Evolutionary conservation across 2,888 invertebrate genomes (phyloP).

Genomic region (Agonopterix alstromeriana): DNA sequence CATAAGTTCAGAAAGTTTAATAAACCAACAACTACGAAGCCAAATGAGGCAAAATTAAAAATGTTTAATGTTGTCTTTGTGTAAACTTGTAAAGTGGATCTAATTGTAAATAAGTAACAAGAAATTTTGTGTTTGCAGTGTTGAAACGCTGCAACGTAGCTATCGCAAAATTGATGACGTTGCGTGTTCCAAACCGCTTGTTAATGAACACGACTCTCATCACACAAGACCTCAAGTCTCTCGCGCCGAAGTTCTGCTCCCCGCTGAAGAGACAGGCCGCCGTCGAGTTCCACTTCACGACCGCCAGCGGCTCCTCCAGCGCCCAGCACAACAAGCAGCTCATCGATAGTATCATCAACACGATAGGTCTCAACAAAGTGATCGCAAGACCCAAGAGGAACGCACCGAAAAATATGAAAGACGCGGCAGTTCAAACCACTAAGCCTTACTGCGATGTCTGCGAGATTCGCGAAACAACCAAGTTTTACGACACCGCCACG

Average conservation of each 20-base stretch:
- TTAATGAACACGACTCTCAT: slow-evolving; percentile 33
- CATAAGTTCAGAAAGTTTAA: no score
- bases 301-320: slow-evolving; percentile 24
- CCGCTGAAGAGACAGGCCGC: slow-evolving; percentile 57
- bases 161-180: slow-evolving; percentile 38
- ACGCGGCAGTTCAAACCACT: slow-evolving; percentile 56
- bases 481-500: slow-evolving; percentile 29
- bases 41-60: no score
- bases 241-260: slow-evolving; percentile 50
- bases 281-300: slow-evolving; percentile 56
- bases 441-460: slow-evolving; percentile 59
- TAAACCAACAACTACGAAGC: no score
- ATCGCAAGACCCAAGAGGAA: slow-evolving; percentile 48
- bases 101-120: slow-evolving; percentile 15
- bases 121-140: slow-evolving; percentile 56
- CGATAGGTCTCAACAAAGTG: slow-evolving; percentile 45
- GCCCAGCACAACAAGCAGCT: slow-evolving; percentile 55
- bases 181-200: slow-evolving; percentile 51
- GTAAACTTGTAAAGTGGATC: no score
- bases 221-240: slow-evolving; percentile 28
- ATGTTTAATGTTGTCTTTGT: no score
- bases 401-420: slow-evolving; percentile 37
- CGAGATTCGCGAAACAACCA: slow-evolving; percentile 50
- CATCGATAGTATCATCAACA: slow-evolving; percentile 50
- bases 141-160: slow-evolving; percentile 57